phyloP scores from a whole-genome alignment of 2,888 invertebrate genomes.

The Drosophila robusta region DNA sequence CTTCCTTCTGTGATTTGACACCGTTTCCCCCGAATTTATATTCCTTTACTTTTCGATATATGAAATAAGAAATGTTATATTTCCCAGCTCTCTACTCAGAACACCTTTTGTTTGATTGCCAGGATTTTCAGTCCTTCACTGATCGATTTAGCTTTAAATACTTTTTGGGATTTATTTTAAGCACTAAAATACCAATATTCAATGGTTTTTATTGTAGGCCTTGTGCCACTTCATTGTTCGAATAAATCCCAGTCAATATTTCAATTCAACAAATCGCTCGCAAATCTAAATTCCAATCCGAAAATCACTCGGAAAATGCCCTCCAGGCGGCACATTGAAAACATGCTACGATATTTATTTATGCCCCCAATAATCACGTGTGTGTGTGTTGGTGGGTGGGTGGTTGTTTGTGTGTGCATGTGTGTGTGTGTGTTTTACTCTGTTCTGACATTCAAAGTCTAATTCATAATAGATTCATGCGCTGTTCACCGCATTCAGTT shows the following conservation, averaged over 20 bases:
- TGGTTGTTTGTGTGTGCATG: slow-evolving; percentile 15
- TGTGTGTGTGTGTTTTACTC: slow-evolving; percentile 35
- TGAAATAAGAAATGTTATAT: too few relatives aligned
- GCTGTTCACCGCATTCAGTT: slow-evolving; percentile 37
- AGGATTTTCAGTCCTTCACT: too few relatives aligned
- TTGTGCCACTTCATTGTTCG: slow-evolving; percentile 27
- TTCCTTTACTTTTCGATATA: too few relatives aligned
- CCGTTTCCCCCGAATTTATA: too few relatives aligned
- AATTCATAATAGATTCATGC: slow-evolving; percentile 81
- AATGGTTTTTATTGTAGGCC: slow-evolving; percentile 20
- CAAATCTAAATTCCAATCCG: slow-evolving; percentile 49
- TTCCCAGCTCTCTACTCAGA: too few relatives aligned
- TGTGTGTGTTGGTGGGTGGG: slow-evolving; percentile 14
- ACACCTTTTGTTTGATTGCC: too few relatives aligned
- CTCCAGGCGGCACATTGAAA: slow-evolving; percentile 68
- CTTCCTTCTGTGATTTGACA: too few relatives aligned
- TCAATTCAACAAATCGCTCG: slow-evolving; percentile 39
- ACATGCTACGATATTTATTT: slow-evolving; percentile 66
- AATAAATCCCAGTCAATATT: slow-evolving; percentile 41
- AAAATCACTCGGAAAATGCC: slow-evolving; percentile 53
- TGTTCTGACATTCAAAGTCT: slow-evolving; percentile 75
- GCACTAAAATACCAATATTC: neutral
- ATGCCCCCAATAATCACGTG: slow-evolving; percentile 41
- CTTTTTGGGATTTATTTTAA: neutral
- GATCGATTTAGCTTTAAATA: neutral